Evolutionary conservation across 2,113 vertebrate genomes (phyloP), one percentile per base, ranked within the genome.

Genomic region (Hemichromis elongatus): DNA sequence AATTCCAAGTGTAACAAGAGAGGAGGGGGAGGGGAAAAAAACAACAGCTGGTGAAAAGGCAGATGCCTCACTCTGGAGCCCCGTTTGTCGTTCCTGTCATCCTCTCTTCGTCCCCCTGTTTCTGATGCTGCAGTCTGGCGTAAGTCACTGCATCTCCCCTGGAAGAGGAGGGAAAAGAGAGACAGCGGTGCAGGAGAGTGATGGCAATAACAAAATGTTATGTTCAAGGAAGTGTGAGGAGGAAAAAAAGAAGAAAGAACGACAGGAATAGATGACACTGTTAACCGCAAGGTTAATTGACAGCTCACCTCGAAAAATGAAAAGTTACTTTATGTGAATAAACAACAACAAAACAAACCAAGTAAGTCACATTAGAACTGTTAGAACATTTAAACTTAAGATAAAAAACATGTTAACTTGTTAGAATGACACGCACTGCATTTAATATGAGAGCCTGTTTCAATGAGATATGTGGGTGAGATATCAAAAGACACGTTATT

Each of bases 141-240:
- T 99, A 99, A 45, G 97, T 95, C 84, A 99, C 97, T 0, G 97
- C 97, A 1, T 98, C 98, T 1, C 98, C 99, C 96, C 99, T 99
- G 94, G 7, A 80, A 80, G 75, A 91, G 89, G 42, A 18, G 80
- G 6, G 37, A 42, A 30, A 42, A 42, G 56, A 79, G 37, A 50
- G 28, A 54, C 16, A 66, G n/a, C 35, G 63, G 42, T 28, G 87
- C 86, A 1, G 70, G 68, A 61, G 80, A 35, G 5, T 78, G 84
- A 56, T 61, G 79, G 86, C n/a, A 73, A 77, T 61, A 70, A 37
- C 56, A 70, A 37, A 73, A 79, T 33, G 63, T 84, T 63, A 89
- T 1, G 59, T 78, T 9, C 70, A 61, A 42, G 50, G 79, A 82
- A 42, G 82, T 81, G 70, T 66, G 82, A 59, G 78, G 4, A 2